Evolutionary conservation across 2,113 vertebrate genomes (phyloP), one percentile per base, ranked within the genome.

Genomic region (Salvator merianae): DNA sequence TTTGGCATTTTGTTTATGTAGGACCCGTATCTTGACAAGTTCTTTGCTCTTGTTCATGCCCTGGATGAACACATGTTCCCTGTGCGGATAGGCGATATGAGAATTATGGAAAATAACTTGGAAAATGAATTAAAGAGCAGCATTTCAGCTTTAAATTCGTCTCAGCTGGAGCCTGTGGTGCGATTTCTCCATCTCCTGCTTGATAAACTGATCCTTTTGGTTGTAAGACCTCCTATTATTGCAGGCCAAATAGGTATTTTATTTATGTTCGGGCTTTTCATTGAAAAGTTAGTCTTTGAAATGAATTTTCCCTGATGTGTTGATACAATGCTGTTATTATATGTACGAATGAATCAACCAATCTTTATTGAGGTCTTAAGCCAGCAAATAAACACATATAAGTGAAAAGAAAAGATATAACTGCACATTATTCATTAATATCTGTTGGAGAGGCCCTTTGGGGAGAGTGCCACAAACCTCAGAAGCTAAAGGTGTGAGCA

Each of bases 51-150:
- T 94, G 98, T 99, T 66, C 98, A 99, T 81, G 98, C 98, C 68
- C 95, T 99, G 96, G 99, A 99, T 79, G 98, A 99, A 94, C 99
- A 99, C 94, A 98, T 98, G 97, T 99, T 99, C 93, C 99, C 99
- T 2, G 98, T 99, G 75, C 94, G 99, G 88, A 99, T 99, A 92
- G 98, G 98, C 88, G 98, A 99, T 93, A 98, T 99, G 97, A 96
- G 98, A 84, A 99, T 99, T 94, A 98, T 99, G 98, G 99, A 99
- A 92, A 99, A 98, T 94, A 99, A 98, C 92, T 96, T 99, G 92
- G 99, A 99, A 94, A 96, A 96, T 0, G 99, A 99, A 94, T 94
- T 99, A 84, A 99, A 99, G 93, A 97, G 97, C 93, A 99, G 98
- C 93, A 98, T 99, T 89, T 96, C 97, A 24, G 98, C 98, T 6